Evolutionary conservation across 2,113 vertebrate species (phyloP).

Genomic region (Tachuris rubrigastra): DNA sequence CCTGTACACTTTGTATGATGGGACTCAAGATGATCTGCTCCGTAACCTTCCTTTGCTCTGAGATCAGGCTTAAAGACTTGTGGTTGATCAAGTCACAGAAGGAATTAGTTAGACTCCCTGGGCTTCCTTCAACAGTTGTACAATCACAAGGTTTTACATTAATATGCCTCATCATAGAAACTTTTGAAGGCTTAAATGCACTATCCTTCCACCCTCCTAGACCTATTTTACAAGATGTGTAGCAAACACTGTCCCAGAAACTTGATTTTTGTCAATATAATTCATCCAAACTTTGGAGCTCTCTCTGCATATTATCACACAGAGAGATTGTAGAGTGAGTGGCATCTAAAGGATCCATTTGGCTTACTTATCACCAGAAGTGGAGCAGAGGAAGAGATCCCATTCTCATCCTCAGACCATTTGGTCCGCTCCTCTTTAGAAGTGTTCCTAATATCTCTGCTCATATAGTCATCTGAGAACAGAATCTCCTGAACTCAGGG

Average conservation of each 20-base stretch:
- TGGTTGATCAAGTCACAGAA: neutral
- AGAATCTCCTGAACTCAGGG: neutral
- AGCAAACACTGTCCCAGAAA: neutral
- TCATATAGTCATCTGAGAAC: neutral
- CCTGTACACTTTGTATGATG: neutral
- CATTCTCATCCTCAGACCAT: neutral
- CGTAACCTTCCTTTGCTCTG: accelerated
- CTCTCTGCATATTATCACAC: neutral
- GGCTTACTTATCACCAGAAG: neutral
- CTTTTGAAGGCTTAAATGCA: neutral
- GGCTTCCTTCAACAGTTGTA: neutral
- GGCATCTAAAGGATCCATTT: neutral
- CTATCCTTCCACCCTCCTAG: neutral
- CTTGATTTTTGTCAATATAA: neutral
- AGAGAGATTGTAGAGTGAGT: neutral
- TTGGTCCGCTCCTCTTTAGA: neutral
- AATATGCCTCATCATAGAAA: neutral
- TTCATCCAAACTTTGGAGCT: neutral
- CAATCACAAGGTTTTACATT: neutral
- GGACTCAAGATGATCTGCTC: neutral
- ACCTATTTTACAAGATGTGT: neutral
- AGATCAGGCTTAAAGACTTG: neutral
- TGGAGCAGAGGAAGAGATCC: neutral
- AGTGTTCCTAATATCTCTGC: neutral
- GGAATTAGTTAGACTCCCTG: neutral